These are phyloP conservation scores for Aegithalos caudatus DNA, from an alignment of 2,113 vertebrate genomes.

Conservation along the genomic window DNA sequence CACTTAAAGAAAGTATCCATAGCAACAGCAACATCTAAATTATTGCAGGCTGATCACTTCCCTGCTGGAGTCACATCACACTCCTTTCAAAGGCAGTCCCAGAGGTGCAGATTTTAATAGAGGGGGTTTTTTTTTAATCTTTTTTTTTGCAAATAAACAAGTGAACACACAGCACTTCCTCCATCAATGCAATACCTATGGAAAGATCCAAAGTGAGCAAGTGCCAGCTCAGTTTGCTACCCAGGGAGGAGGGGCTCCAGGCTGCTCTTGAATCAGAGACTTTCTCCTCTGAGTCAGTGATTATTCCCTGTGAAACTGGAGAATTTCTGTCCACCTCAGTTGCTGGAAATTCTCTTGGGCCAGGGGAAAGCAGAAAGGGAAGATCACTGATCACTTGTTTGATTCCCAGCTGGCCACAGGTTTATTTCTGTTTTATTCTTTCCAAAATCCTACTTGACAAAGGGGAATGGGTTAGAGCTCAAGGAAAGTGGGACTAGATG, in stretches of 20 bases:
- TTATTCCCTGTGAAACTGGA: neutral
- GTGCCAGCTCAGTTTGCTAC: neutral
- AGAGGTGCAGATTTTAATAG: conserved; percentile 37
- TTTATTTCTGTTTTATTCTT: neutral
- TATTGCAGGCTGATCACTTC: conserved; percentile 57
- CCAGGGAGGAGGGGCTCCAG: neutral
- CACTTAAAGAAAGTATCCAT: conserved; percentile 60
- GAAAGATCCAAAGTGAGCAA: neutral
- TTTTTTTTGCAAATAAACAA: conserved; percentile 25
- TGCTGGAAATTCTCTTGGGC: neutral
- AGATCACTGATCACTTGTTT: rapidly evolving
- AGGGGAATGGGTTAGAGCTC: neutral
- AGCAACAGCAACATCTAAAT: conserved; percentile 64
- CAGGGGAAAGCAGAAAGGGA: neutral
- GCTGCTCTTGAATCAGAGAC: neutral
- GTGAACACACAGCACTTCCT: neutral
- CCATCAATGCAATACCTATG: neutral
- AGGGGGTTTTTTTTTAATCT: neutral
- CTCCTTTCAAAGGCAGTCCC: conserved; percentile 28
- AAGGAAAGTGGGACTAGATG: too few relatives aligned
- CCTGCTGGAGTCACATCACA: conserved; percentile 9
- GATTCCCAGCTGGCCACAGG: neutral
- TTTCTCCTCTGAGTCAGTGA: neutral
- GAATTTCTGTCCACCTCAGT: neutral
- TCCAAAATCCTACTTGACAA: neutral